Evolutionary conservation across 2,797 vertebrate genomes (phyloP).

Genomic region (Gastrophryne carolinensis): DNA sequence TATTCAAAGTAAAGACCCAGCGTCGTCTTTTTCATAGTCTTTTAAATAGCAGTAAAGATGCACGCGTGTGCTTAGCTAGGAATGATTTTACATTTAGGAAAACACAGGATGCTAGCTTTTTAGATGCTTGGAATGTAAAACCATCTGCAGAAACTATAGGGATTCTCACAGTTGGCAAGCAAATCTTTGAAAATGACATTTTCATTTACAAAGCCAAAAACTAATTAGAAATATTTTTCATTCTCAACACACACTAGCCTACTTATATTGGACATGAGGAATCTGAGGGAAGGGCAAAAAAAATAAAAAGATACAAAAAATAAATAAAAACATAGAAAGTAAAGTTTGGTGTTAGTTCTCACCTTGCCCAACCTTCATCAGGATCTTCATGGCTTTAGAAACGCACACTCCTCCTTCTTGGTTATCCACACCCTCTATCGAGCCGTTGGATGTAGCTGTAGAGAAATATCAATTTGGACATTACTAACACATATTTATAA

Average conservation of each 20-base stretch:
- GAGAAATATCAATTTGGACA: conserved; percentile 69
- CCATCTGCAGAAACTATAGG: conserved; percentile 77
- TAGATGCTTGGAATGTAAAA: conserved; percentile 66
- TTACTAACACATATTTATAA: not conserved
- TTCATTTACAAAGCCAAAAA: conserved; percentile 71
- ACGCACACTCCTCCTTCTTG: conserved; percentile 97
- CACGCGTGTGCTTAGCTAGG: conserved; percentile 58
- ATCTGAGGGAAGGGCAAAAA: too few relatives aligned
- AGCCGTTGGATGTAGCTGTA: conserved; percentile 95
- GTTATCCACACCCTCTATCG: conserved; percentile 97
- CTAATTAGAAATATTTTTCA: conserved; percentile 68
- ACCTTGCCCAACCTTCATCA: conserved; percentile 99
- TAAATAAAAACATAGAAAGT: not conserved
- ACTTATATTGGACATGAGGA: not conserved
- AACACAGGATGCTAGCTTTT: conserved; percentile 64
- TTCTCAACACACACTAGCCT: conserved; percentile 62
- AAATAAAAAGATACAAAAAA: too few relatives aligned
- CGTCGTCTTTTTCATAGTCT: too few relatives aligned
- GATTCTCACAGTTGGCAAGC: conserved; percentile 68
- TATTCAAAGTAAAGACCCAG: too few relatives aligned
- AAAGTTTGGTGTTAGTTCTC: conserved; percentile 64
- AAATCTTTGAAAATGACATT: conserved; percentile 79
- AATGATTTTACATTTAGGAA: conserved; percentile 64
- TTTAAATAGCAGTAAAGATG: too few relatives aligned
- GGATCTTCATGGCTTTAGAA: conserved; percentile 98